A percentile compares a stretch with the other conserved stretches of the same genome.
Conservation (phyloP, 2,113 vertebrate species). For the Eleginops maclovinus region DNA sequence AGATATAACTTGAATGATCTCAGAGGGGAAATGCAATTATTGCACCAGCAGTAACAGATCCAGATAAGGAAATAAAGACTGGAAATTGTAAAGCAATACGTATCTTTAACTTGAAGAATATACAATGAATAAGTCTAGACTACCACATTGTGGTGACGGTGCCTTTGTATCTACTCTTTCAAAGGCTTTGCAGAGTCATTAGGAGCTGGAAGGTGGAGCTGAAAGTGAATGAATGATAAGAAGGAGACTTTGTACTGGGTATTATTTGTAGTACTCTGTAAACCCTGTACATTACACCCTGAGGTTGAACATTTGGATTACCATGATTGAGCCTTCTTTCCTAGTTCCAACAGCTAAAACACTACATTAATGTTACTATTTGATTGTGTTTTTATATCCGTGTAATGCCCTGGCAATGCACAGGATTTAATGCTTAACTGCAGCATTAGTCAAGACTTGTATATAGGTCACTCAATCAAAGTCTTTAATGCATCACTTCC, state of each 20-base stretch:
- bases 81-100: background rate
- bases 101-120: background rate
- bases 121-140: background rate
- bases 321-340: background rate
- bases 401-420: background rate
- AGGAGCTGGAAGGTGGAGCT: background rate
- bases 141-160: background rate
- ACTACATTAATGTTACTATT: background rate
- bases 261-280: background rate
- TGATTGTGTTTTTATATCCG: background rate
- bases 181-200: background rate
- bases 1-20: constrained; percentile 29
- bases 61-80: constrained; percentile 14
- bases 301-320: background rate
- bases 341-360: background rate
- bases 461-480: background rate
- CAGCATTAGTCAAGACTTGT: background rate
- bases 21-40: constrained; percentile 40
- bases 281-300: background rate
- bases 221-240: background rate
- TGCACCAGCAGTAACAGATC: constrained; percentile 16
- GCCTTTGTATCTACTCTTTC: background rate
- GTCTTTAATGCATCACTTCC: background rate
- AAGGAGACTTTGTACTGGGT: background rate
- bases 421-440: background rate